Conservation (phyloP, 2,113 vertebrate genomes). For the Lamprologus callipterus region DNA sequence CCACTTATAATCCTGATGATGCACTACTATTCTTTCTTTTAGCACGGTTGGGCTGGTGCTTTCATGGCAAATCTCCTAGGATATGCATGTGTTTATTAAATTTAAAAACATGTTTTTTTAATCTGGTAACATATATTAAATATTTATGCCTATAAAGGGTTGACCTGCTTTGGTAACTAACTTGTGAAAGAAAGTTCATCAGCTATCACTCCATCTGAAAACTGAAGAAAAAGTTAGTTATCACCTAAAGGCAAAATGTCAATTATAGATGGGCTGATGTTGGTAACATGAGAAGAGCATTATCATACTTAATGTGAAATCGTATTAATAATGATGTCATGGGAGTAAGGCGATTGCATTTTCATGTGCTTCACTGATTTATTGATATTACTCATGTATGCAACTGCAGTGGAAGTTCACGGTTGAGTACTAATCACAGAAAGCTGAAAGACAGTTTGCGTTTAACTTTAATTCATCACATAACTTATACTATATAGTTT, state of each 20-base stretch:
- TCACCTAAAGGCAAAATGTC: not conserved
- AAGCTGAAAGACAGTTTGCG: not conserved
- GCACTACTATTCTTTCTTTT: not conserved
- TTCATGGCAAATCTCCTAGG: not conserved
- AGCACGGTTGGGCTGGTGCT: not conserved
- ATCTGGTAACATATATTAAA: not conserved
- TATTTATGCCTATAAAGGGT: not conserved
- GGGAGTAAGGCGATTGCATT: not conserved
- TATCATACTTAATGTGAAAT: slow-evolving; percentile 39
- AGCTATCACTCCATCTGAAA: not conserved
- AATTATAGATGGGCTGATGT: slow-evolving; percentile 28
- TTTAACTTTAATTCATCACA: not conserved
- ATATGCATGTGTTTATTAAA: not conserved
- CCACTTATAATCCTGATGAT: not conserved
- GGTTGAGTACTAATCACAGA: not conserved
- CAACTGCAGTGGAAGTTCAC: not conserved
- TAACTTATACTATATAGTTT: not conserved
- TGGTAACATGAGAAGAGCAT: slow-evolving; percentile 38
- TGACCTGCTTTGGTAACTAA: not conserved
- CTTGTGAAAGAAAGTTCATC: not conserved
- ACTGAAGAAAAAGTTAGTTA: not conserved
- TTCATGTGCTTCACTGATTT: slow-evolving; percentile 18
- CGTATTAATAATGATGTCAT: slow-evolving; percentile 16
- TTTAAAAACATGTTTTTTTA: not conserved
- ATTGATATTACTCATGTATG: not conserved